Conservation (phyloP, 53 echinoderm and acorn worm genomes). For the Luidia sarsii region DNA sequence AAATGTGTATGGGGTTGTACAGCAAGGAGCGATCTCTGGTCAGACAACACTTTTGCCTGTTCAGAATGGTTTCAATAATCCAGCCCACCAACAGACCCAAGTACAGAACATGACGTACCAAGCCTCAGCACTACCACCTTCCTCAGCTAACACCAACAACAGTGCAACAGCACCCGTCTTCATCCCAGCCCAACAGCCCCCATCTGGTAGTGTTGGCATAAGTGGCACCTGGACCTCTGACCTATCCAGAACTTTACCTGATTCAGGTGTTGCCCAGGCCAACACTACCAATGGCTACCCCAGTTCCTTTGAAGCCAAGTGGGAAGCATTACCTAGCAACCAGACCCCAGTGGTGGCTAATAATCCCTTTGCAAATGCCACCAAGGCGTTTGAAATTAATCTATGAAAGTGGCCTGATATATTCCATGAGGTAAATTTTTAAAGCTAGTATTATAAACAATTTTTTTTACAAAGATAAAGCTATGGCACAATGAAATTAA, state of each 20-base stretch:
- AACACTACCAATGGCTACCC: conserved; percentile 32
- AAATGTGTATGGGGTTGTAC: conserved; percentile 14
- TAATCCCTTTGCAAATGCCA: conserved; percentile 85
- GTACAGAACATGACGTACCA: conserved; percentile 32
- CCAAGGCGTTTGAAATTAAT: conserved; percentile 96
- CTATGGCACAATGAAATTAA: too few species aligned
- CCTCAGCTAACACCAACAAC: conserved; percentile 46
- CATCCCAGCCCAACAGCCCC: conserved; percentile 39
- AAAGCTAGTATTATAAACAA: too few species aligned
- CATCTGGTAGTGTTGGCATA: conserved; percentile 56
- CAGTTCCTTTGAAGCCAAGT: conserved; percentile 71
- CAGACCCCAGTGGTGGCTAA: conserved; percentile 33
- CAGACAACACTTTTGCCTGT: conserved; percentile 48
- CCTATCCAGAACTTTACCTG: conserved; percentile 87
- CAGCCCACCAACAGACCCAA: conserved; percentile 24
- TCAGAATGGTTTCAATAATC: conserved; percentile 68
- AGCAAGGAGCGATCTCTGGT: conserved; percentile 34
- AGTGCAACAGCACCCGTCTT: conserved; percentile 60
- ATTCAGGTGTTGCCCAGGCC: conserved; percentile 32
- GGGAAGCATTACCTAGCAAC: conserved; percentile 58
- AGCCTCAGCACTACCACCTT: not conserved
- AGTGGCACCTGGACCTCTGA: conserved; percentile 84
- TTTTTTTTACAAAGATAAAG: too few species aligned
- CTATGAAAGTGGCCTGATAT: conserved; percentile 63
- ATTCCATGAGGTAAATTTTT: conserved; percentile 13